phyloP scores from a whole-genome alignment of 2,797 vertebrate genomes.

The Pelodytes ibericus region DNA sequence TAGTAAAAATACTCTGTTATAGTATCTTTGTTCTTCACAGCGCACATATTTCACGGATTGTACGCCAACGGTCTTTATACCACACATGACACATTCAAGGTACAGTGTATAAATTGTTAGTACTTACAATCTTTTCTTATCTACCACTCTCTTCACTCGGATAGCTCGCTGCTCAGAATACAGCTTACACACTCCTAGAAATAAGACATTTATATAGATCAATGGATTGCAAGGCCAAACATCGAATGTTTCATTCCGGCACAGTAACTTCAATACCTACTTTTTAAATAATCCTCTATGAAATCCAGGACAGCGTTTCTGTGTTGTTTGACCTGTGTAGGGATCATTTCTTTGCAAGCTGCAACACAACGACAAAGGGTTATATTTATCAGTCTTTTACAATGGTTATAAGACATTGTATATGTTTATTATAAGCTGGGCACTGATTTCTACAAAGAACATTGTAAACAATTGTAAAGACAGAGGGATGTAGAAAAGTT shows the following conservation, averaged over 20 bases:
- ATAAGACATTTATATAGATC: slow-evolving; percentile 2
- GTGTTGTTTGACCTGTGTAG: slow-evolving; percentile 89
- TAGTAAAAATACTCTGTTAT: too few relatives aligned
- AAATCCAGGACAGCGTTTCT: slow-evolving; percentile 87
- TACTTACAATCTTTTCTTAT: slow-evolving; percentile 96
- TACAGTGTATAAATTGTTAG: background rate
- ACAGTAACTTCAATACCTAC: slow-evolving; percentile 65
- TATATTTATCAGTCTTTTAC: too few relatives aligned
- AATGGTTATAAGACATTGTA: too few relatives aligned
- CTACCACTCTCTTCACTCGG: slow-evolving; percentile 90
- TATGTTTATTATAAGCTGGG: too few relatives aligned
- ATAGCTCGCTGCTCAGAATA: slow-evolving; percentile 97
- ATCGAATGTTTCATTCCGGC: background rate
- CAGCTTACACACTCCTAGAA: slow-evolving; percentile 88
- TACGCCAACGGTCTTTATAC: too few relatives aligned
- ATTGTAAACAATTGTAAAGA: too few relatives aligned
- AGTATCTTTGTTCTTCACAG: too few relatives aligned
- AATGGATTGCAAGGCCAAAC: background rate
- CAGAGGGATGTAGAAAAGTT: too few relatives aligned
- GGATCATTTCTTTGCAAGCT: slow-evolving; percentile 83
- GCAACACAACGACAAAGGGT: slow-evolving; percentile 54
- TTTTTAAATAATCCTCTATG: slow-evolving; percentile 88
- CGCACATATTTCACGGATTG: too few relatives aligned
- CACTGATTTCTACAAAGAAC: too few relatives aligned
- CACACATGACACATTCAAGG: too few relatives aligned